phyloP scores from a whole-genome alignment of 2,888 invertebrate species.

The Drosophila maculinotata region DNA sequence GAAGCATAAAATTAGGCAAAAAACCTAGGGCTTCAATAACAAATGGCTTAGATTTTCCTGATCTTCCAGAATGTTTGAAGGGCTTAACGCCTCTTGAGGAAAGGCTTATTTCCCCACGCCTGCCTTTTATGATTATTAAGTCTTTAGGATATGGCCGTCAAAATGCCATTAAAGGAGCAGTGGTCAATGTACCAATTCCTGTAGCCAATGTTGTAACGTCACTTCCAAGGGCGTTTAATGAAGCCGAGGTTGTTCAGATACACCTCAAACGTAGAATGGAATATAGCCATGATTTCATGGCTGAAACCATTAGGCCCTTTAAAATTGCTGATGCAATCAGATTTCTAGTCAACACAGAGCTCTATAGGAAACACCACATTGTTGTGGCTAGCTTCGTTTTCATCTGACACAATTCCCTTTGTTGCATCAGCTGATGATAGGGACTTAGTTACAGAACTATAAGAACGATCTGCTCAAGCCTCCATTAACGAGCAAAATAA shows the following conservation, averaged over 20 bases:
- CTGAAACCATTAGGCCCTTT: conserved; percentile 9
- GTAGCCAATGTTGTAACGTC: conserved; percentile 1
- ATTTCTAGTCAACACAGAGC: conserved; percentile 1
- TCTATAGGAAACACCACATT: conserved; percentile 1
- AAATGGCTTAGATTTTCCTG: background rate
- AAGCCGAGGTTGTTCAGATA: conserved; percentile 13
- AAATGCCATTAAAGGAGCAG: background rate
- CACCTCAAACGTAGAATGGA: conserved; percentile 21
- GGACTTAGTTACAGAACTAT: background rate
- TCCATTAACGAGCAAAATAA: background rate
- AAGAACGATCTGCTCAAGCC: conserved; percentile 6
- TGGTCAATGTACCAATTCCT: background rate
- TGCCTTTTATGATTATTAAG: background rate
- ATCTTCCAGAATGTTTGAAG: conserved; percentile 1
- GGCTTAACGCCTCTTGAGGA: background rate
- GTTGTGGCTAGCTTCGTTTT: too few species aligned
- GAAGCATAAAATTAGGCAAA: background rate
- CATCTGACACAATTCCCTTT: background rate
- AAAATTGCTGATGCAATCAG: conserved; percentile 3
- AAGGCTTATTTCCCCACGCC: background rate
- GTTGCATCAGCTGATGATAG: background rate
- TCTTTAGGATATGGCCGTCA: background rate
- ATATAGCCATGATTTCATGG: conserved; percentile 24
- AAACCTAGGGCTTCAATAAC: background rate
- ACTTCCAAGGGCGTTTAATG: conserved; percentile 5